Conservation (phyloP, 2,113 vertebrate species). For the Elgaria multicarinata region DNA sequence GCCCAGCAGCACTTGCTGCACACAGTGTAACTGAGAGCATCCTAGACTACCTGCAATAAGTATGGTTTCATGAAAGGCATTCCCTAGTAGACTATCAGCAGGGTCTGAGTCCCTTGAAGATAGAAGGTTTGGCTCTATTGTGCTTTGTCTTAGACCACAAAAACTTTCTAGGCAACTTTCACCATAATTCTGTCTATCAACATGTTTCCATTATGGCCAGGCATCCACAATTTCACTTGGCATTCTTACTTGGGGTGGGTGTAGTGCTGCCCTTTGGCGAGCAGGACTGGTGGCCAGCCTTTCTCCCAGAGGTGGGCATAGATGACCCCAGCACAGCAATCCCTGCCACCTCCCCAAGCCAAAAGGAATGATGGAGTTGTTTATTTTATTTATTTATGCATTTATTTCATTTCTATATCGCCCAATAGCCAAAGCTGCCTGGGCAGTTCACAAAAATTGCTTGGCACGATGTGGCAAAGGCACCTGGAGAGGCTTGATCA, state of each 20-base stretch:
- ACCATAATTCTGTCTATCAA: not conserved
- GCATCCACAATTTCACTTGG: not conserved
- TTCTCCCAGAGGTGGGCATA: not conserved
- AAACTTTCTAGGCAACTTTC: not conserved
- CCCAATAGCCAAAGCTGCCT: no score
- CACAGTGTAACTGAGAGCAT: not conserved
- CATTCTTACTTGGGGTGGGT: no score
- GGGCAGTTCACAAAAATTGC: not conserved
- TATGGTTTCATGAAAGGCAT: not conserved
- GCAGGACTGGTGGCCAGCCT: not conserved
- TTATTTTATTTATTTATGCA: no score
- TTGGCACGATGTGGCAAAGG: not conserved
- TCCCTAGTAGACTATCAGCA: not conserved
- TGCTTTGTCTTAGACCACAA: not conserved
- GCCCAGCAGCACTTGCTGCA: not conserved
- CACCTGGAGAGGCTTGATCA: not conserved
- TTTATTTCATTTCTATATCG: no score
- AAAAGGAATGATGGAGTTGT: not conserved
- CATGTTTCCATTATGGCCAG: not conserved
- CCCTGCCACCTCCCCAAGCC: no score
- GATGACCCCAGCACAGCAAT: not conserved
- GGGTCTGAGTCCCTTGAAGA: not conserved
- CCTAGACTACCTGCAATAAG: not conserved
- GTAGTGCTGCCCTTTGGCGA: not conserved
- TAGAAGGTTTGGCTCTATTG: not conserved